Percentiles rank a stretch among this genome's conserved stretches.
Conservation (phyloP, 2,113 vertebrate genomes). For the Cottus gobio region DNA sequence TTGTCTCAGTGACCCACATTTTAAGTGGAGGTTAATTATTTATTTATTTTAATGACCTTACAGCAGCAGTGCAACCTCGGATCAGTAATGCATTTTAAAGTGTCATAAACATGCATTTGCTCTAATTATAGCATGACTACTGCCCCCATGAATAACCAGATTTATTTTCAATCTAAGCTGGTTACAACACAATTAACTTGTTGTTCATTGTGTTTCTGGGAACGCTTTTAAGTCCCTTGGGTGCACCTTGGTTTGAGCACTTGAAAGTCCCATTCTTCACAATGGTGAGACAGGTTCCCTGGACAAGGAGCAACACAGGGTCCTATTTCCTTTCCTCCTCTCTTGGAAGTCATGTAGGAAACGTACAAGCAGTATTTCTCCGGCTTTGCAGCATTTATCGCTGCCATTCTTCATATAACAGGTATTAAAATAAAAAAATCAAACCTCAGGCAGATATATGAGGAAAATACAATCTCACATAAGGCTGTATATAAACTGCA, state of each 20-base stretch:
- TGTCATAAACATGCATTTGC: neutral
- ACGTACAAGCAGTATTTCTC: slow-evolving; percentile 16
- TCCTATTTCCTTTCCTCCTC: slow-evolving; percentile 44
- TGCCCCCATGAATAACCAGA: neutral
- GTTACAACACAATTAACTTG: neutral
- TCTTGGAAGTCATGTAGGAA: slow-evolving; percentile 26
- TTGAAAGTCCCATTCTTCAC: slow-evolving; percentile 9
- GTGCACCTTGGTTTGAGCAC: neutral
- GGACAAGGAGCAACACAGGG: slow-evolving; percentile 26
- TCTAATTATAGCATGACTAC: neutral
- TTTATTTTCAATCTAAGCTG: neutral
- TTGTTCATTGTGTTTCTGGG: neutral
- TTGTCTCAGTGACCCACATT: slow-evolving; percentile 70
- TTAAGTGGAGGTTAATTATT: too few species aligned
- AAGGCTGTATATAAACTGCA: neutral
- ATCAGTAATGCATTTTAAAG: neutral
- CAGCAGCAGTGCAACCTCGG: slow-evolving; percentile 3
- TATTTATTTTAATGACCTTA: too few species aligned
- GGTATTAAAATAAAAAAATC: neutral
- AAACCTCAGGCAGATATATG: neutral
- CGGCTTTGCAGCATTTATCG: slow-evolving; percentile 2
- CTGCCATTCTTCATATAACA: neutral
- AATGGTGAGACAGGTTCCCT: slow-evolving; percentile 4
- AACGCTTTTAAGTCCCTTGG: neutral
- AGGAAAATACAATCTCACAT: neutral